Base-by-base conservation (phyloP, 1,140 invertebrate genomes). In the Drosophila nigromelanica region DNA sequence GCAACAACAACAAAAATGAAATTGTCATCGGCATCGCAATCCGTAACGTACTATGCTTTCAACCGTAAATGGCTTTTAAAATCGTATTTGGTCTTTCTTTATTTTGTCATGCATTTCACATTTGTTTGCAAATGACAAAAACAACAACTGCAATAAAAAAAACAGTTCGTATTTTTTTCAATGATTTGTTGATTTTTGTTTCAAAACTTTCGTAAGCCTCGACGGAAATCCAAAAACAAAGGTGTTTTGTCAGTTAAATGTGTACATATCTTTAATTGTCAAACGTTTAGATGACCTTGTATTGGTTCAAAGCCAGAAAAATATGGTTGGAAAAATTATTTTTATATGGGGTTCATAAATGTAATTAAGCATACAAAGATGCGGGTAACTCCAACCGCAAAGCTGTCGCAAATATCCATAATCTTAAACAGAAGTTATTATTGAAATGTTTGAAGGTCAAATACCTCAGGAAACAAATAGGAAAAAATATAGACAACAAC, bases 31-130 rank as follows among this genome's bases (percentile, higher is more conserved):
- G 56, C 47, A 60, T 67, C 63, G 60, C 63, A 67, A 66, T 66
- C 52, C 56, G 62, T 77, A 80, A 74, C 74, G 60, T 42, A 74
- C 59, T 27, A 24, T 62, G 68, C 73, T 70, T 63, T 54, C 39
- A 45, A 51, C 64, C 59, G 42, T 61, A 61, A 77, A 80, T 79
- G 55, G 70, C 47, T 67, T 77, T 77, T 73, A 67, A 62, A 73
- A 48, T 70, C 60, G 63, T 58, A 67, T 68, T 67, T 48, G 21
- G 59, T 62, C 58, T 76, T 73, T 74, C 67, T 61, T 43, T 61
- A 37, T 40, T 37, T 71, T 73, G 43, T 60, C 54, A 58, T 63
- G 47, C 60, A 74, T 58, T 71, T 40, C 39, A 52, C 50, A 55
- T 61, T 42, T 51, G 40, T 52, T 60, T 33, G 33, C 50, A 35